Conservation (phyloP, 2,113 vertebrate species). For the Falcunculus frontatus region DNA sequence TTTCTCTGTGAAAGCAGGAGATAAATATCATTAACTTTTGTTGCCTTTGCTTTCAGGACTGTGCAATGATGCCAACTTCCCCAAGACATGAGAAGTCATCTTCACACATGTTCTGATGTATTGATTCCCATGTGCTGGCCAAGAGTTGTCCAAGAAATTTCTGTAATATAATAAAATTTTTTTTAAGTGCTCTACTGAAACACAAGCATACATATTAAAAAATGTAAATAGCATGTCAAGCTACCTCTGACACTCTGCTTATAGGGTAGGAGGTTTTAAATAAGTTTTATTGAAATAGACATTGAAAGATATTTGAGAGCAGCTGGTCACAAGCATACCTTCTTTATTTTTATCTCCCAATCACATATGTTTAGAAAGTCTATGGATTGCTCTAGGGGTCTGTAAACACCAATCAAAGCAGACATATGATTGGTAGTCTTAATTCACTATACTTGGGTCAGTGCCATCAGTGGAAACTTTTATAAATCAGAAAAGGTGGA, state of each 20-base stretch:
- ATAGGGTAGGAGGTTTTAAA: not conserved
- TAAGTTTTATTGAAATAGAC: not conserved
- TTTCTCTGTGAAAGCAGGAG: not conserved
- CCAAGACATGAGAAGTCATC: not conserved
- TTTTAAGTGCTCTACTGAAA: not conserved
- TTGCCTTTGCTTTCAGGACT: not conserved
- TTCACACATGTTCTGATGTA: not conserved
- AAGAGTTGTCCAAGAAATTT: not conserved
- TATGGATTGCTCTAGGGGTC: not conserved
- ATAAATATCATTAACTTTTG: not conserved
- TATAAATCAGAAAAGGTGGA: not conserved
- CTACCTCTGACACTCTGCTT: not conserved
- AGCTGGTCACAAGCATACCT: not conserved
- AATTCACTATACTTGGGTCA: not conserved
- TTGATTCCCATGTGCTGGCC: not conserved
- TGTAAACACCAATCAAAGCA: not conserved
- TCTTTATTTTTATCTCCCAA: not conserved
- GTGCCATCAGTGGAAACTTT: not conserved
- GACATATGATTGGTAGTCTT: not conserved
- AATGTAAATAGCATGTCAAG: not conserved
- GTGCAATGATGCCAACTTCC: not conserved
- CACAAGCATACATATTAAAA: not conserved
- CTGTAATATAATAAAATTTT: not conserved
- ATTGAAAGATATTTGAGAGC: not conserved
- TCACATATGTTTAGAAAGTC: not conserved